Conservation (phyloP, 2,113 vertebrate genomes). For the Vimba vimba region DNA sequence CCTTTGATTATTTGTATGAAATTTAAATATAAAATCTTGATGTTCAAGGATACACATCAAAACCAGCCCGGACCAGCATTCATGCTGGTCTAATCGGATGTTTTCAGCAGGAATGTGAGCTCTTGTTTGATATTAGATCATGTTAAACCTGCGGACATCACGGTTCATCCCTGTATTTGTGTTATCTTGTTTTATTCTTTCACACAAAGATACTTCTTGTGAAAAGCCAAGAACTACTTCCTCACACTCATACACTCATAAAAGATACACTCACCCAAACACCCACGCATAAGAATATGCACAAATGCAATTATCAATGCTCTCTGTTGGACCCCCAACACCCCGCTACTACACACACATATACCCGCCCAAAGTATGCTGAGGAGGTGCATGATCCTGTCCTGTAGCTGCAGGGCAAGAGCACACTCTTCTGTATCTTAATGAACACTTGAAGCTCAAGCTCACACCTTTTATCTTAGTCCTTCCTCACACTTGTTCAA, state of each 20-base stretch:
- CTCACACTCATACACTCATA: background rate
- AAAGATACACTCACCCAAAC: background rate
- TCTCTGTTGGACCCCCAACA: constrained; percentile 18
- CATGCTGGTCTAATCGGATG: background rate
- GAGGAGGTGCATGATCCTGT: constrained; percentile 8
- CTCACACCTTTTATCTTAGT: constrained; percentile 50
- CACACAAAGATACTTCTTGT: background rate
- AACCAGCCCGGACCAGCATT: background rate
- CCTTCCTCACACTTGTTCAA: constrained; percentile 39
- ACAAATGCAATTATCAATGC: constrained; percentile 17
- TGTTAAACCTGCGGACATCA: background rate
- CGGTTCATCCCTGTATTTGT: background rate
- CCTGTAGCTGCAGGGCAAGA: constrained; percentile 32
- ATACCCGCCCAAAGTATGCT: background rate
- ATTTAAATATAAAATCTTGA: background rate
- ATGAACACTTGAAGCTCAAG: constrained; percentile 37
- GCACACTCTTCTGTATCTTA: constrained; percentile 25
- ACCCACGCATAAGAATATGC: constrained; percentile 17
- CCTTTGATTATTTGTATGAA: background rate
- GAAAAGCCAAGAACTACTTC: background rate
- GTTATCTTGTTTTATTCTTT: background rate
- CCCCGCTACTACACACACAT: background rate
- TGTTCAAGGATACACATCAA: background rate
- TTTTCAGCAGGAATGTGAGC: background rate
- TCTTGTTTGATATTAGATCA: constrained; percentile 6